Evolutionary conservation across 2,797 vertebrate genomes (phyloP).

Genomic region (Dermochelys coriacea): DNA sequence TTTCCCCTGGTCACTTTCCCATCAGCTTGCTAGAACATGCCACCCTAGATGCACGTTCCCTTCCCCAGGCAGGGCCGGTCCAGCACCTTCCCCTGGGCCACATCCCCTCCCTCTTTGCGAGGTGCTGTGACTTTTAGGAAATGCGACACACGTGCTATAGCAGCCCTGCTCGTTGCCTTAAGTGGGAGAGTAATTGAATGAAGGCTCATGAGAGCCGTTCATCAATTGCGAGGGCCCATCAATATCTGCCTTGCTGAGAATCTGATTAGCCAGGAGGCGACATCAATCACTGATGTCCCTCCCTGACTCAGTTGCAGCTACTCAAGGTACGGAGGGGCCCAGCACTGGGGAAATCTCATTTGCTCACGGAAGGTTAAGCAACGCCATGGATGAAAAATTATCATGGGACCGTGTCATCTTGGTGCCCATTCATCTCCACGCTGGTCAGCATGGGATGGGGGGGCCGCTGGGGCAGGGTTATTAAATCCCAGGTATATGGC

Average conservation of each 20-base stretch:
- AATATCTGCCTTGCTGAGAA: constrained; percentile 60
- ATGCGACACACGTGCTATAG: constrained; percentile 49
- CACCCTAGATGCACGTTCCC: too few relatives aligned
- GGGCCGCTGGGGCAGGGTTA: neutral
- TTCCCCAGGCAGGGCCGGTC: neutral
- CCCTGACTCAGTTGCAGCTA: constrained; percentile 39
- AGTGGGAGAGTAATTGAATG: constrained; percentile 77
- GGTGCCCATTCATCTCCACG: constrained; percentile 36
- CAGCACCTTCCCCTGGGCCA: neutral
- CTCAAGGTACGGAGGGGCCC: neutral
- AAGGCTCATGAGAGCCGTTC: constrained; percentile 67
- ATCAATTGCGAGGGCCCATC: constrained; percentile 74
- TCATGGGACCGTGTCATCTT: neutral
- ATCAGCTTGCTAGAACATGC: neutral
- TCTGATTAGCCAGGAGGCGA: constrained; percentile 69
- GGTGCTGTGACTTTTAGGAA: constrained; percentile 32
- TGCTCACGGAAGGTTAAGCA: constrained; percentile 33
- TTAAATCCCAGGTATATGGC: neutral
- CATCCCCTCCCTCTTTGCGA: constrained; percentile 70
- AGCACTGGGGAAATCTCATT: constrained; percentile 24
- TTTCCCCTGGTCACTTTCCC: neutral
- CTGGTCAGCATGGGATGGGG: neutral
- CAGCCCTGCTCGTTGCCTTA: constrained; percentile 76
- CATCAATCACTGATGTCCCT: constrained; percentile 75
- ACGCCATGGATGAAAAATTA: constrained; percentile 37